Conservation (phyloP, 2,113 vertebrate species). For the Craseonycteris thonglongyai region DNA sequence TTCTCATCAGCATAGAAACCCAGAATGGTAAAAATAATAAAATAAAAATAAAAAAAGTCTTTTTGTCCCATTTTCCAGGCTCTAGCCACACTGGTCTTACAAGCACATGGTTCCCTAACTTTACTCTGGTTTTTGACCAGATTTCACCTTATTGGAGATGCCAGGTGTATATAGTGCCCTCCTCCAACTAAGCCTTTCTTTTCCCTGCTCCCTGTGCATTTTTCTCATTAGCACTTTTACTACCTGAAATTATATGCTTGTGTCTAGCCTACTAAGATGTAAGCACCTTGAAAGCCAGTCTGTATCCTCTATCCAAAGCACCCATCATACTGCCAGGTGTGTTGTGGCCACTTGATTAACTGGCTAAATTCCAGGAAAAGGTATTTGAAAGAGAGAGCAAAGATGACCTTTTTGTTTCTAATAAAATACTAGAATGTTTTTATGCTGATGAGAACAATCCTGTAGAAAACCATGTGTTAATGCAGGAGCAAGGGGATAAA, state of each 20-base stretch:
- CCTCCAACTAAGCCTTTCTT: neutral
- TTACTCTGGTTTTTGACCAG: neutral
- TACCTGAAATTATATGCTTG: neutral
- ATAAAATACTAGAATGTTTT: neutral
- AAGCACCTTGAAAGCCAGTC: neutral
- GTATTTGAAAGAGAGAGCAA: neutral
- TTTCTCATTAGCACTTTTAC: neutral
- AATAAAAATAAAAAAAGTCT: neutral
- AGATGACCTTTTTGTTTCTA: neutral
- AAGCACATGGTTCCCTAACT: neutral
- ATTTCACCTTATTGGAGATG: neutral
- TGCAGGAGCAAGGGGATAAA: neutral
- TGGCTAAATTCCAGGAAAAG: neutral
- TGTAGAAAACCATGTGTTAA: neutral
- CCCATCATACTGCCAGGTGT: neutral
- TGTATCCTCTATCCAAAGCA: neutral
- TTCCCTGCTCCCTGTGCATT: neutral
- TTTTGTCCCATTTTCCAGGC: neutral
- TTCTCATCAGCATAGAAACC: neutral
- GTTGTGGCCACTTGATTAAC: fast-evolving
- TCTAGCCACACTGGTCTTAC: neutral
- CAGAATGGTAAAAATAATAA: too few species aligned
- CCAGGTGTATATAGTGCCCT: neutral
- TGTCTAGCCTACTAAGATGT: neutral
- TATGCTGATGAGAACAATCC: neutral